Percentiles rank a stretch among this genome's conserved stretches.
Conservation (phyloP, 1,140 invertebrate genomes). For the Amyelois transitella region DNA sequence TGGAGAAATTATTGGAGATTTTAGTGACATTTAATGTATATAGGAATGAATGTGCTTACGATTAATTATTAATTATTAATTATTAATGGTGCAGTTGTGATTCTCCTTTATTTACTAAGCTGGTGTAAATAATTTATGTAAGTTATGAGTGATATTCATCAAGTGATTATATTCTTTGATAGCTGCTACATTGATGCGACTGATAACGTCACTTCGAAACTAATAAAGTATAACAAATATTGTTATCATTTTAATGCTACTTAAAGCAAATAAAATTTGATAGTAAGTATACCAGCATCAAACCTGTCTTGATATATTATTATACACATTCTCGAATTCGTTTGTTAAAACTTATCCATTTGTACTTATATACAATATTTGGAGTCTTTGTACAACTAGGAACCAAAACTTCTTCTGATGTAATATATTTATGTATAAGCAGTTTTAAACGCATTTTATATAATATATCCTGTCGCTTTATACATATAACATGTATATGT, state of each 20-base stretch:
- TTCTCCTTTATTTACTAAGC: conserved; percentile 41
- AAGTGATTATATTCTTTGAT: conserved; percentile 34
- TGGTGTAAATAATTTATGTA: conserved; percentile 58
- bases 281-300: background rate
- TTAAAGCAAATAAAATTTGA: no score
- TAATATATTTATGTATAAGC: background rate
- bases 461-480: conserved; percentile 12
- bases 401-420: background rate
- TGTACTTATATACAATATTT: background rate
- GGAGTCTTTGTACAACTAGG: background rate
- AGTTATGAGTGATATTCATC: conserved; percentile 37
- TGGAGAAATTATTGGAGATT: conserved; percentile 6
- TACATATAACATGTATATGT: conserved; percentile 1
- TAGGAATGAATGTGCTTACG: conserved; percentile 53
- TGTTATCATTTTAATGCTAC: background rate
- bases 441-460: background rate
- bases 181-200: conserved; percentile 37
- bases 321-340: background rate
- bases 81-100: conserved; percentile 47
- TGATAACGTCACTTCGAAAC: conserved; percentile 20
- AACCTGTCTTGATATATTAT: background rate
- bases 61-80: no score
- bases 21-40: conserved; percentile 48
- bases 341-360: background rate
- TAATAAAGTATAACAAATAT: background rate